A percentile compares a stretch with the other conserved stretches of the same genome.
Evolutionary conservation across 2,113 vertebrate species (phyloP).

Genomic region (Callipepla squamata): DNA sequence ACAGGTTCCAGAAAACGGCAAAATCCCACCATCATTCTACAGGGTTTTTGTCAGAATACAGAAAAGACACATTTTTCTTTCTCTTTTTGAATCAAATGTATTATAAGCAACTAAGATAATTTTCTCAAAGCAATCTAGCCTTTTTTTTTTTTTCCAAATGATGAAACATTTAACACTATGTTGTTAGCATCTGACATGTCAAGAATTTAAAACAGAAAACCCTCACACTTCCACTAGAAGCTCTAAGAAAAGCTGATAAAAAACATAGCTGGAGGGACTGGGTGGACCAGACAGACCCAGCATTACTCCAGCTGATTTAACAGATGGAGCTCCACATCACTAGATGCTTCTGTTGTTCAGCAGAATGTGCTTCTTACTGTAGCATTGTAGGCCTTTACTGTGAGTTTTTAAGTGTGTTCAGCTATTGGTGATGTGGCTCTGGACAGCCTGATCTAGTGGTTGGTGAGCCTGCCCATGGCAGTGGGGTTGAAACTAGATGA

Average conservation of each 20-base stretch:
- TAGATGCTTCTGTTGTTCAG: background rate
- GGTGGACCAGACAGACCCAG: background rate
- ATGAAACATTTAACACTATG: background rate
- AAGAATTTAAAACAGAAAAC: background rate
- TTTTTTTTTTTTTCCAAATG: background rate
- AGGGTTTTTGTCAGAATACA: accelerated
- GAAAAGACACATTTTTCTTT: background rate
- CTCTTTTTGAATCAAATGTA: background rate
- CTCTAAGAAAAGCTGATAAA: background rate
- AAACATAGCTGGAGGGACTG: background rate
- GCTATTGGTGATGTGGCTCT: background rate
- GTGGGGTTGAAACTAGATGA: too few relatives aligned
- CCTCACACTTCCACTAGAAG: background rate
- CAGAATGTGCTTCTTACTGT: background rate
- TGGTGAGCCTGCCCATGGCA: too few relatives aligned
- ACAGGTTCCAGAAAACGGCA: background rate
- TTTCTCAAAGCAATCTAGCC: background rate
- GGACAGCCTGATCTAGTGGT: too few relatives aligned
- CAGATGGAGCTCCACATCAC: background rate
- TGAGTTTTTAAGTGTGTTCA: background rate
- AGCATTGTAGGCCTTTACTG: background rate
- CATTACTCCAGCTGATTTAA: background rate
- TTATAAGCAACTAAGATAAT: background rate
- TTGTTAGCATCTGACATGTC: background rate
- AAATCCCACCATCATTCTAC: background rate